Percentiles rank a stretch among this genome's conserved stretches.
Evolutionary conservation across 1,140 invertebrate species (phyloP).

Genomic region (Pseudomyrmex gracilis): DNA sequence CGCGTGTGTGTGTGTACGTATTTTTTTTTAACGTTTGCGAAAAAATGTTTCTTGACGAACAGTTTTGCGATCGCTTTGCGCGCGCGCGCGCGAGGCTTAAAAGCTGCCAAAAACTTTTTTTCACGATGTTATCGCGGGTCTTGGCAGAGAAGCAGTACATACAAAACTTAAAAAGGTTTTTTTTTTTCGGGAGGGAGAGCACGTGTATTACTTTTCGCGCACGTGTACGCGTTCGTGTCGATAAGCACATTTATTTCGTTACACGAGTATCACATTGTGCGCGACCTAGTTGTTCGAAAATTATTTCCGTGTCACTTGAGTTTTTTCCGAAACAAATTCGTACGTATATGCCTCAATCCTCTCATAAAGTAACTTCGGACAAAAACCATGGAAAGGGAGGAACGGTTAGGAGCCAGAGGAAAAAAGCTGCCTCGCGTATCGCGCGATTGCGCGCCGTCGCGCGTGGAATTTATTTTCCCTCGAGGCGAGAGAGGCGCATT

Average conservation of each 20-base stretch:
- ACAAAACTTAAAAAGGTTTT: not conserved
- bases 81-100: not conserved
- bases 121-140: not conserved
- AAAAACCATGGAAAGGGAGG: not conserved
- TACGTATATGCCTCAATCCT: too few species aligned
- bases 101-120: not conserved
- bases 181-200: not conserved
- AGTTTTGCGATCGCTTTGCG: not conserved
- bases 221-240: too few species aligned
- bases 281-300: not conserved
- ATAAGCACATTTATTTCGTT: too few species aligned
- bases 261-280: too few species aligned
- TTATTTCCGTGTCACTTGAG: too few species aligned
- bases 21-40: not conserved
- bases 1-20: too few species aligned
- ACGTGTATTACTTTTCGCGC: too few species aligned
- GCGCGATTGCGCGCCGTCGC: not conserved
- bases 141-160: not conserved
- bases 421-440: conserved; percentile 7
- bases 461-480: conserved; percentile 26
- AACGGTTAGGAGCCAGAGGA: not conserved
- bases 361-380: too few species aligned
- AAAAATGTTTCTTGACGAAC: not conserved
- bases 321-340: not conserved
- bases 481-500: not conserved